Evolutionary conservation across 2,797 vertebrate genomes (phyloP).

Genomic region (Lepilemur ruficaudatus): DNA sequence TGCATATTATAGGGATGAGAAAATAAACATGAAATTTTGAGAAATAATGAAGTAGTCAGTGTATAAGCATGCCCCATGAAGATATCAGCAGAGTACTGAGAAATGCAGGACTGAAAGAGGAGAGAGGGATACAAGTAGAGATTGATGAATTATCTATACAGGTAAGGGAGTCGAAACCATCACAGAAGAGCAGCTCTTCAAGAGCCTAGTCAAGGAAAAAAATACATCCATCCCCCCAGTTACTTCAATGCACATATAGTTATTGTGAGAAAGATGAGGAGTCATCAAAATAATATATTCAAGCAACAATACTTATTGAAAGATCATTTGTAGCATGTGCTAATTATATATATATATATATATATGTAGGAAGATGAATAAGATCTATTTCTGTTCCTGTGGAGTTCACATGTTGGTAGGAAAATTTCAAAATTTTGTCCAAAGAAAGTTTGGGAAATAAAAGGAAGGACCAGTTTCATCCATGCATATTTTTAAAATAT

Average conservation of each 20-base stretch:
- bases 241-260: not conserved
- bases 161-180: not conserved
- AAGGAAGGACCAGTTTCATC: not conserved
- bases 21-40: not conserved
- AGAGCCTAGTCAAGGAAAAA: not conserved
- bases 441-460: conserved; percentile 28
- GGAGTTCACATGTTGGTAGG: not conserved
- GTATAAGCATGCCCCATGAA: not conserved
- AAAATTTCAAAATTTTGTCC: not conserved
- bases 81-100: not conserved
- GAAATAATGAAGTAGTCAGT: not conserved
- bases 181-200: not conserved
- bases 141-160: not conserved
- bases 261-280: not conserved
- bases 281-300: not conserved
- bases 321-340: not conserved
- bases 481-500: not conserved
- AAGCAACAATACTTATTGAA: not conserved
- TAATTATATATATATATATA: not conserved
- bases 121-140: not conserved
- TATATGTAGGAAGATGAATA: not conserved
- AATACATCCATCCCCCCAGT: not conserved
- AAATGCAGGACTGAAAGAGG: not conserved
- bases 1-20: not conserved
- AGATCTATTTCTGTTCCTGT: not conserved